Evolutionary conservation across 2,113 vertebrate genomes (phyloP).

Genomic region (Eudorcas thomsonii): DNA sequence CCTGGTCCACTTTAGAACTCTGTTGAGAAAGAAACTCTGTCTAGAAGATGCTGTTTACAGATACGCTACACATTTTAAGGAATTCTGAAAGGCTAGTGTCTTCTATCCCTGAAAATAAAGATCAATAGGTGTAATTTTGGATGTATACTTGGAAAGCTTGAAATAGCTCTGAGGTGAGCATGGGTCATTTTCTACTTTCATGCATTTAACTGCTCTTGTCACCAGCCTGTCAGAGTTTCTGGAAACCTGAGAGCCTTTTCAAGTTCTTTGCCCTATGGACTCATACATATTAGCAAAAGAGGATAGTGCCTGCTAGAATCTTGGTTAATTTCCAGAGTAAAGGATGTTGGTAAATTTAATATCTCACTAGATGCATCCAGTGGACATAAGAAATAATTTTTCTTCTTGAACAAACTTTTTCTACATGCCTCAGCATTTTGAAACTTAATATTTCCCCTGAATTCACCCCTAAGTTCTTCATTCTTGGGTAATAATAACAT

Average conservation of each 20-base stretch:
- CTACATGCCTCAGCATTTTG: not conserved
- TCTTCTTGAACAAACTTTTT: not conserved
- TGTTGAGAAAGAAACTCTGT: slow-evolving; percentile 6
- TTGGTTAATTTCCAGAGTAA: slow-evolving; percentile 1
- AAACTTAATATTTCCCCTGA: not conserved
- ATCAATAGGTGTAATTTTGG: slow-evolving; percentile 65
- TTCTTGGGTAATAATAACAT: not conserved
- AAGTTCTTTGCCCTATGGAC: not conserved
- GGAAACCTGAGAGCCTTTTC: slow-evolving; percentile 17
- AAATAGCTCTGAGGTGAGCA: slow-evolving; percentile 57
- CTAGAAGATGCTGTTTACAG: slow-evolving; percentile 37
- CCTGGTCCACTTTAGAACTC: slow-evolving; percentile 30
- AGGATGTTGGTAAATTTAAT: not conserved
- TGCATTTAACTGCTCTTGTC: slow-evolving; percentile 55
- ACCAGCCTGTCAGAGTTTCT: slow-evolving; percentile 24
- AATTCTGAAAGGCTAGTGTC: slow-evolving; percentile 32
- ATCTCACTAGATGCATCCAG: not conserved
- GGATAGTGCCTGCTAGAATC: not conserved
- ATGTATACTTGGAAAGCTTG: slow-evolving; percentile 40
- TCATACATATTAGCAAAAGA: not conserved
- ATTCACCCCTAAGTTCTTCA: not conserved
- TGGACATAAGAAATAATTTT: not conserved
- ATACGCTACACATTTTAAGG: slow-evolving; percentile 43
- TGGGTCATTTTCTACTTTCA: slow-evolving; percentile 60
- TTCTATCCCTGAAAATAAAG: slow-evolving; percentile 52